Conservation (phyloP, 2,888 invertebrate genomes). For the Cryptosula pallasiana region DNA sequence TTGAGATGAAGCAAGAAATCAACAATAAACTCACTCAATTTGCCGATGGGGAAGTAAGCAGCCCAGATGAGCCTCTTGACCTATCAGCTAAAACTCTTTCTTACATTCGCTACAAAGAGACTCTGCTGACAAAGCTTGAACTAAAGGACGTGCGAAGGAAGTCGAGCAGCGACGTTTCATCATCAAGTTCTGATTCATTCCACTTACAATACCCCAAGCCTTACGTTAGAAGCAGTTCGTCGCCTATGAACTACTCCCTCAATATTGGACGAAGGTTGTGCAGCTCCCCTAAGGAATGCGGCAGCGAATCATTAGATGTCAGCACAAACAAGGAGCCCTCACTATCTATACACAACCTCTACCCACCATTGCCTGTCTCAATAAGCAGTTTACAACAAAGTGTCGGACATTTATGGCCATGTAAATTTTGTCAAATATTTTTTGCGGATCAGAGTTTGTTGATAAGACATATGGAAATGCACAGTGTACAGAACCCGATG, state of each 20-base stretch:
- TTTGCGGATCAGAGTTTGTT: neutral
- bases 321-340: neutral
- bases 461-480: neutral
- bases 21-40: neutral
- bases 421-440: conserved; percentile 4
- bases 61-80: neutral
- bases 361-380: neutral
- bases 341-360: neutral
- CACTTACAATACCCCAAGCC: neutral
- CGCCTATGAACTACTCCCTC: neutral
- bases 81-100: neutral
- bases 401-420: neutral
- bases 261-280: neutral
- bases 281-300: neutral
- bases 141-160: neutral
- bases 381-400: neutral
- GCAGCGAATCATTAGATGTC: neutral
- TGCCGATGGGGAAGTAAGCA: neutral
- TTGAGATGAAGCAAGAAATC: neutral
- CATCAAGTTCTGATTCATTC: neutral
- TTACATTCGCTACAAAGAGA: neutral
- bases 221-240: neutral
- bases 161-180: neutral
- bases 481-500: neutral
- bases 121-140: neutral